These are phyloP conservation scores for Tachysurus vachellii DNA, from an alignment of 2,113 vertebrate species.

Conservation along the genomic window DNA sequence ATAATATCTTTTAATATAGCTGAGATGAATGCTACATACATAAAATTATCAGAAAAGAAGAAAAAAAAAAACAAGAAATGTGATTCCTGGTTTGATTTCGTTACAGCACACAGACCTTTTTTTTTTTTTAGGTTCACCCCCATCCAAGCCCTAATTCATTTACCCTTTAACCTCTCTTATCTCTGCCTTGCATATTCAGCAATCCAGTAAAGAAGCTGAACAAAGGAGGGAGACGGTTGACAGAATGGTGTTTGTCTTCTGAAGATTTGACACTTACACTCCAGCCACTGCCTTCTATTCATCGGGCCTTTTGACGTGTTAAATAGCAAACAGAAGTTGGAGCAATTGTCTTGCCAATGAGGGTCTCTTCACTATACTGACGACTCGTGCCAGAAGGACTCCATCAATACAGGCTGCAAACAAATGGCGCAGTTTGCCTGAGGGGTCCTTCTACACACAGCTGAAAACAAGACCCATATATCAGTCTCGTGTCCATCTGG, in stretches of 20 bases:
- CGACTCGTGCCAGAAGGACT: slow-evolving; percentile 64
- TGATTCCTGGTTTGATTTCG: not conserved
- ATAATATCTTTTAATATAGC: not conserved
- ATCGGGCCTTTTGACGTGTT: slow-evolving; percentile 73
- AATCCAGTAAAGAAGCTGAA: slow-evolving; percentile 27
- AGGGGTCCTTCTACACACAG: slow-evolving; percentile 28
- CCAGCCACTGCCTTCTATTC: slow-evolving; percentile 50
- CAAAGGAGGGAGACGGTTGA: slow-evolving; percentile 34
- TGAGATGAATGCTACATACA: not conserved
- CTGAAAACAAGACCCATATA: slow-evolving; percentile 36
- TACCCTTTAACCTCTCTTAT: slow-evolving; percentile 47
- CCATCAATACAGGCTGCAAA: slow-evolving; percentile 67
- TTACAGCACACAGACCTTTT: not conserved
- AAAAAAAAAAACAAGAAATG: not conserved
- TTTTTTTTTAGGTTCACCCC: not conserved
- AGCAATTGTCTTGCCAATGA: slow-evolving; percentile 72
- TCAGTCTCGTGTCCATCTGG: slow-evolving; percentile 9
- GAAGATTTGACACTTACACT: slow-evolving; percentile 60
- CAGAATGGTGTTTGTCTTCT: slow-evolving; percentile 45
- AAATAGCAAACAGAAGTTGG: slow-evolving; percentile 73
- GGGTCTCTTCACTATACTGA: slow-evolving; percentile 66
- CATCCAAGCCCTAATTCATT: slow-evolving; percentile 2
- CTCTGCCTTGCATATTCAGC: slow-evolving; percentile 41
- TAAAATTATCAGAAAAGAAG: not conserved
- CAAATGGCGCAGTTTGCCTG: slow-evolving; percentile 59